These are phyloP conservation scores for Semnornis frantzii DNA, from an alignment of 2,113 vertebrate species.

Conservation along the genomic window DNA sequence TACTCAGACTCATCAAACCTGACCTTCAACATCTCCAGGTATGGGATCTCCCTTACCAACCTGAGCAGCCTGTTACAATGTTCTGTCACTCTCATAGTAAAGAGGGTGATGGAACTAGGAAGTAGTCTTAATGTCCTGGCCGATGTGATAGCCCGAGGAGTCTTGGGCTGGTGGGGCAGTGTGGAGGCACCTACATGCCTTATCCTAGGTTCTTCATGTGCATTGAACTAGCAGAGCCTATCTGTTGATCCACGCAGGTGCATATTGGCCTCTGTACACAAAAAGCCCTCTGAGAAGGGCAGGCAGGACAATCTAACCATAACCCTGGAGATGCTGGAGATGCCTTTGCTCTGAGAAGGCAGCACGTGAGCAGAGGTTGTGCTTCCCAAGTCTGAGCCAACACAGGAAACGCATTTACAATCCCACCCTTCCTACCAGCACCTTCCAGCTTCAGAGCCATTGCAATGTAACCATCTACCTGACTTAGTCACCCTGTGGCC, in stretches of 20 bases:
- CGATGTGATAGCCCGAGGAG: neutral
- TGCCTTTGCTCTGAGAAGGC: neutral
- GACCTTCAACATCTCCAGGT: too few relatives aligned
- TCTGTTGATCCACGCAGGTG: neutral
- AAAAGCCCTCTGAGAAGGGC: neutral
- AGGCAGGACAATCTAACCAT: neutral
- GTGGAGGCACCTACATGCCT: neutral
- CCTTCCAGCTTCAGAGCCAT: constrained; percentile 7
- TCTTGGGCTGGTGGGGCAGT: neutral
- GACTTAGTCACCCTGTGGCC: neutral
- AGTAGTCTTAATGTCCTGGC: too few relatives aligned
- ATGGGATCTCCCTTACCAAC: too few relatives aligned
- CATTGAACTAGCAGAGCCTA: neutral
- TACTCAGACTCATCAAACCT: too few relatives aligned
- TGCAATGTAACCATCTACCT: neutral
- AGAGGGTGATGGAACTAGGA: too few relatives aligned
- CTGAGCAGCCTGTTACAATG: too few relatives aligned
- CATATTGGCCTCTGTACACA: neutral
- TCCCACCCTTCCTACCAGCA: constrained; percentile 51
- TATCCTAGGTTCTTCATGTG: too few relatives aligned
- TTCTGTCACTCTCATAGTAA: too few relatives aligned
- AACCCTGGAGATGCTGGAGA: neutral
- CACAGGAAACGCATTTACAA: neutral
- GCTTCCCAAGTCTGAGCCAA: neutral
- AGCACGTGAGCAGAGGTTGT: neutral